These are phyloP conservation scores for Megalops cyprinoides DNA, from an alignment of 2,797 vertebrate species.

Conservation along the genomic window DNA sequence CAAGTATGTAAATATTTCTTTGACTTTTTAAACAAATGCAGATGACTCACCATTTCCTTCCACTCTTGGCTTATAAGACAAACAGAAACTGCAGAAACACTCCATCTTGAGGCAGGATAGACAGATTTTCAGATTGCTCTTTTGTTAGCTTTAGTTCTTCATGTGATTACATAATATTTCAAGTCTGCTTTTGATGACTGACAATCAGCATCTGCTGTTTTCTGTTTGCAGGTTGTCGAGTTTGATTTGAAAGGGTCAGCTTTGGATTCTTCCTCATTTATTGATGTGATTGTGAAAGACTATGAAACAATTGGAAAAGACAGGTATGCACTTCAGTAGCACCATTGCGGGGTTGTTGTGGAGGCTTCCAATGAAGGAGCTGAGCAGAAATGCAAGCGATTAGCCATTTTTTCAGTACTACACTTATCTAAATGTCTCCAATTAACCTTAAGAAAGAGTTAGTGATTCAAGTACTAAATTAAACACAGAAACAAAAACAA, in stretches of 20 bases:
- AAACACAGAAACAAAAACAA: too few relatives aligned
- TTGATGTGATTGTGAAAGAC: conserved; percentile 89
- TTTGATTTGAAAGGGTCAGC: conserved; percentile 88
- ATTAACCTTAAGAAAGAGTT: neutral
- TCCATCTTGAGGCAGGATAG: neutral
- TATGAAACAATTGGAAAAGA: conserved; percentile 96
- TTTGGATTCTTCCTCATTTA: conserved; percentile 84
- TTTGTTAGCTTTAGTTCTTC: conserved; percentile 9
- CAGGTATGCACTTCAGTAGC: conserved; percentile 85
- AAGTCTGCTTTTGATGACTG: neutral
- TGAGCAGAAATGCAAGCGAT: too few relatives aligned
- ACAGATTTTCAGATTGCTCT: conserved; percentile 10
- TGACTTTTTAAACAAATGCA: neutral
- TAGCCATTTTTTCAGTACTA: neutral
- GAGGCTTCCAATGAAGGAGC: too few relatives aligned
- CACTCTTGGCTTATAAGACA: neutral
- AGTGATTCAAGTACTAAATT: too few relatives aligned
- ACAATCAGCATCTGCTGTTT: neutral
- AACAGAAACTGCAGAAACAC: neutral
- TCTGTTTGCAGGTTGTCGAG: conserved; percentile 80
- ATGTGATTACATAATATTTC: too few relatives aligned
- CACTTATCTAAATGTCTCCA: neutral
- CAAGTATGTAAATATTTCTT: neutral
- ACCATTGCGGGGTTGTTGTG: neutral
- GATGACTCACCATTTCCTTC: conserved; percentile 11